Base-by-base conservation (phyloP, 2,888 invertebrate genomes). In the Caenorhabditis japonica region DNA sequence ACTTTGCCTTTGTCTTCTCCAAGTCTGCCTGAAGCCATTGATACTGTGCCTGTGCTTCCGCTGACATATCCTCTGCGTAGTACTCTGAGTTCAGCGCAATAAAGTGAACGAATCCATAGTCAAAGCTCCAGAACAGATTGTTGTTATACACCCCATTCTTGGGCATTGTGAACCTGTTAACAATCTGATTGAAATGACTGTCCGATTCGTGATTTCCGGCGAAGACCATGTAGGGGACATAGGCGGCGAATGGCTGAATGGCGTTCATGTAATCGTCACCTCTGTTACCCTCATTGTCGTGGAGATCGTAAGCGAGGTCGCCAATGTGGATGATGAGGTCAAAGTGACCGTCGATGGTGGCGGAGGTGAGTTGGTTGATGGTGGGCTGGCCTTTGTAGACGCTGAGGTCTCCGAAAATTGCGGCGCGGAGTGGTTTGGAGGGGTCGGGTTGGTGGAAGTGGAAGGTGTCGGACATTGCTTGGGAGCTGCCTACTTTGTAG, bases 231-330 rank as follows among this genome's bases (percentile, higher is more conserved):
- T 97, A 97, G 0, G 96, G 96, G 77, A 79, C 74, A 47, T 68
- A 60, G 21, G 93, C 94, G 12, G 76, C 66, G n/a, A 76, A 71
- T 15, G 66, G 62, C 21, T 72, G 52, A 25, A 79, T 75, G 1
- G 59, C 70, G 15, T 76, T 79, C 70, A 79, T 71, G 33, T 72
- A 79, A 27, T 64, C 70, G 39, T 79, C 79, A 94, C 90, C 88
- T 92, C 92, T 27, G 58, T 89, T 89, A 0, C 92, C 95, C 87
- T 94, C 90, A 79, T 93, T 91, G 15, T 85, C 83, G 36, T 94
- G 90, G 93, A 96, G 93, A 88, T 96, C 94, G 89, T 96, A 96
- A 0, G 95, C 95, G 89, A 95, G 94, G 90, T 96, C 96, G 4
- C 72, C 72, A 17, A 87, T 84, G 74, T 88, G 88, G 25, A 88